phyloP scores from a whole-genome alignment of 2,797 vertebrate genomes.

The Otolemur crassicaudatus region DNA sequence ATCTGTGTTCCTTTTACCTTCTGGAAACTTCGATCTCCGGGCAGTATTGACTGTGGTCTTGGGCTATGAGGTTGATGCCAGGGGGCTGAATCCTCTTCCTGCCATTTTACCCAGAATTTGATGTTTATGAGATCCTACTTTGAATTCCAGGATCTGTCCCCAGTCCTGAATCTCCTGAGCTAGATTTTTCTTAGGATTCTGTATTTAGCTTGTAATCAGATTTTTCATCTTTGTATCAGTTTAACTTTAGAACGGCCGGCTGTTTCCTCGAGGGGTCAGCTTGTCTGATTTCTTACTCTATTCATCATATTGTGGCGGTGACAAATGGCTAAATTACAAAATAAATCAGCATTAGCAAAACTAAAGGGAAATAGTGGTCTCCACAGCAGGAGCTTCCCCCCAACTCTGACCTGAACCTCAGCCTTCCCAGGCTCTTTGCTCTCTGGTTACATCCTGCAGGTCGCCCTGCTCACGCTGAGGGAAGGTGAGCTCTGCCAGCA shows the following conservation, averaged over 20 bases:
- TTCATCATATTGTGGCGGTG: not conserved
- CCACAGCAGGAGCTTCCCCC: not conserved
- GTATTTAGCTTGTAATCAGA: not conserved
- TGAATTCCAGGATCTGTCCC: not conserved
- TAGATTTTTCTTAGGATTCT: not conserved
- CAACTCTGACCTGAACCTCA: too few species aligned
- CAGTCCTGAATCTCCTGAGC: not conserved
- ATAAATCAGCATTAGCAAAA: not conserved
- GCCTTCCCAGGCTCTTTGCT: not conserved
- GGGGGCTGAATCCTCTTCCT: not conserved
- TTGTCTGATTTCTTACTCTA: not conserved
- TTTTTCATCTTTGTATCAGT: not conserved
- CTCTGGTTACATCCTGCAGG: not conserved
- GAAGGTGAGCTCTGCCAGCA: not conserved
- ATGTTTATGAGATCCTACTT: not conserved
- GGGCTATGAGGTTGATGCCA: not conserved
- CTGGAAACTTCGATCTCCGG: not conserved
- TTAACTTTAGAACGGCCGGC: not conserved
- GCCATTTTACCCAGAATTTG: not conserved
- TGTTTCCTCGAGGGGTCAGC: not conserved
- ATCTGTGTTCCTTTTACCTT: not conserved
- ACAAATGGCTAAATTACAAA: not conserved
- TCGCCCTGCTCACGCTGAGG: not conserved
- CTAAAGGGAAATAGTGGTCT: not conserved
- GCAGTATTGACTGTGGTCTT: not conserved